phyloP scores from a whole-genome alignment of 2,797 vertebrate genomes.

The Leptoclinus maculatus region DNA sequence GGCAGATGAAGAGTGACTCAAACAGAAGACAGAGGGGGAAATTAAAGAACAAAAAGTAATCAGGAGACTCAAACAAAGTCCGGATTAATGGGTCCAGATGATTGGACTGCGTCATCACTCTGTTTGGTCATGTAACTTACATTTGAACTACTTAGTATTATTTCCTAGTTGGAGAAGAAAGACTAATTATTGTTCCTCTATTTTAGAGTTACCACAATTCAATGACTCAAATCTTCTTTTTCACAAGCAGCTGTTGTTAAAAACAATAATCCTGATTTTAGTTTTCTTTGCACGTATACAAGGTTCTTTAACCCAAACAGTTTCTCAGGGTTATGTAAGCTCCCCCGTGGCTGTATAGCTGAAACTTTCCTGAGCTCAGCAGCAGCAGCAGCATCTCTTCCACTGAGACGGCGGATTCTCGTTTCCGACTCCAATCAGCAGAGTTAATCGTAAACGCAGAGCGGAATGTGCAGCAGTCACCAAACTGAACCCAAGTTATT shows the following conservation, averaged over 20 bases:
- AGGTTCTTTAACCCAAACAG: slow-evolving; percentile 4
- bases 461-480: background rate
- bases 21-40: slow-evolving; percentile 24
- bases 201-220: slow-evolving; percentile 14
- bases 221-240: background rate
- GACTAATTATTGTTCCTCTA: background rate
- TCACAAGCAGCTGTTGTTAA: slow-evolving; percentile 29
- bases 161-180: background rate
- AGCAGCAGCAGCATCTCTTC: slow-evolving; percentile 17
- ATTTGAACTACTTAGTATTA: background rate
- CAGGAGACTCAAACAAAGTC: slow-evolving; percentile 27
- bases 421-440: slow-evolving; percentile 1
- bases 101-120: background rate
- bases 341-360: background rate
- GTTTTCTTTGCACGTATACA: slow-evolving; percentile 23
- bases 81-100: slow-evolving; percentile 21
- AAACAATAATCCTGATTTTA: too few species aligned
- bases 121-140: background rate
- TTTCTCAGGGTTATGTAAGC: slow-evolving; percentile 30
- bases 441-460: slow-evolving; percentile 11
- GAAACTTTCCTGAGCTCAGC: slow-evolving; percentile 33
- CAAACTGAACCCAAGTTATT: slow-evolving; percentile 11
- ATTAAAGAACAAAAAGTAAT: slow-evolving; percentile 38
- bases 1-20: slow-evolving; percentile 39
- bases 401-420: slow-evolving; percentile 32